Conservation (phyloP, 2,888 invertebrate genomes). For the Andrena praecox region DNA sequence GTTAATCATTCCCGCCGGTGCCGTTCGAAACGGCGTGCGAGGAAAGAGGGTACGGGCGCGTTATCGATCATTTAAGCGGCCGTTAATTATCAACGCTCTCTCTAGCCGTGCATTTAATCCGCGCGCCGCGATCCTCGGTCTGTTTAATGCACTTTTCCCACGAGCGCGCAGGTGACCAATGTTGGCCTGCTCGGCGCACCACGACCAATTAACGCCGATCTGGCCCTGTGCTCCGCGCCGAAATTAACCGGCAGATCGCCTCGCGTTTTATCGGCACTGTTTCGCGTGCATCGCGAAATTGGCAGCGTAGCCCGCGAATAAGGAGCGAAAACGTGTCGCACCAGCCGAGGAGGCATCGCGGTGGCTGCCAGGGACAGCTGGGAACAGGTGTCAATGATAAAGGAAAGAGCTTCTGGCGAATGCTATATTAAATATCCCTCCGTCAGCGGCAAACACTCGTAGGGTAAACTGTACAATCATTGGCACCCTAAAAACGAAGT, state of each 20-base stretch:
- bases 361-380: conserved; percentile 53
- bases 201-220: conserved; percentile 63
- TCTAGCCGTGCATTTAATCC: conserved; percentile 26
- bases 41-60: not conserved
- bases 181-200: conserved; percentile 53
- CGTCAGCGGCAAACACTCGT: not conserved
- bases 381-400: conserved; percentile 70
- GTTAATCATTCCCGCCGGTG: not conserved
- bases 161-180: conserved; percentile 55
- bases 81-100: conserved; percentile 59
- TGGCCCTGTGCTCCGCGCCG: conserved; percentile 15
- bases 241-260: conserved; percentile 62
- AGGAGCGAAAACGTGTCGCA: conserved; percentile 34
- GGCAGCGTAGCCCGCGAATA: conserved; percentile 52
- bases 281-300: conserved; percentile 60
- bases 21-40: not conserved
- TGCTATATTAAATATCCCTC: conserved; percentile 54
- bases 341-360: conserved; percentile 5
- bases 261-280: not conserved
- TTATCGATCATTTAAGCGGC: conserved; percentile 13
- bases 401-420: conserved; percentile 54
- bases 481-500: no score
- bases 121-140: conserved; percentile 6
- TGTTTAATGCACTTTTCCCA: conserved; percentile 63
- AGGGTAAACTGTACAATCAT: no score